These are phyloP conservation scores for Macrobrachium rosenbergii DNA, from an alignment of 1,140 invertebrate genomes.

Conservation along the genomic window DNA sequence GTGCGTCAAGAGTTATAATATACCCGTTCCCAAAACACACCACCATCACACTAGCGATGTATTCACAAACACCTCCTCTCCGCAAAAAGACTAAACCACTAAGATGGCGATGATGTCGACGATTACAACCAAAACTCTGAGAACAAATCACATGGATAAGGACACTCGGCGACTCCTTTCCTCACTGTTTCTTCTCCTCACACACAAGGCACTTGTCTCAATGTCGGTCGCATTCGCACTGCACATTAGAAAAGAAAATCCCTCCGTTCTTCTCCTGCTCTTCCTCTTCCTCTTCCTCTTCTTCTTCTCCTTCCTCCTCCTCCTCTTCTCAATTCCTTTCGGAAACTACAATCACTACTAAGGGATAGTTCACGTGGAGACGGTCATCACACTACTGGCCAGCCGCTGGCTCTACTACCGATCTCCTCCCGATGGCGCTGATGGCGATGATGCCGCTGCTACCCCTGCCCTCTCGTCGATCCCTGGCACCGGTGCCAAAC, in stretches of 20 bases:
- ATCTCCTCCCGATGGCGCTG: constrained; percentile 63
- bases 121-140: no score
- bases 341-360: constrained; percentile 69
- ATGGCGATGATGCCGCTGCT: constrained; percentile 37
- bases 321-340: not conserved
- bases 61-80: constrained; percentile 4
- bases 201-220: no score
- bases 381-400: constrained; percentile 72
- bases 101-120: no score
- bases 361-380: constrained; percentile 73
- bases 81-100: no score
- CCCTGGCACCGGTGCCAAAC: constrained; percentile 62
- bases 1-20: no score
- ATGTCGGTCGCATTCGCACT: no score
- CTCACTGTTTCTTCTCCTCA: no score
- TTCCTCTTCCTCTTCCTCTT: constrained; percentile 19
- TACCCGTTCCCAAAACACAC: no score
- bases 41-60: not conserved
- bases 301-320: not conserved
- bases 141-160: no score
- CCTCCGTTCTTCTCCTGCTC: not conserved
- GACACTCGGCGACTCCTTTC: no score
- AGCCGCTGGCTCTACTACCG: constrained; percentile 70
- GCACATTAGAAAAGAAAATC: no score
- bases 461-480: constrained; percentile 12